phyloP scores from a whole-genome alignment of 2,113 vertebrate genomes.

The Lagopus muta region DNA sequence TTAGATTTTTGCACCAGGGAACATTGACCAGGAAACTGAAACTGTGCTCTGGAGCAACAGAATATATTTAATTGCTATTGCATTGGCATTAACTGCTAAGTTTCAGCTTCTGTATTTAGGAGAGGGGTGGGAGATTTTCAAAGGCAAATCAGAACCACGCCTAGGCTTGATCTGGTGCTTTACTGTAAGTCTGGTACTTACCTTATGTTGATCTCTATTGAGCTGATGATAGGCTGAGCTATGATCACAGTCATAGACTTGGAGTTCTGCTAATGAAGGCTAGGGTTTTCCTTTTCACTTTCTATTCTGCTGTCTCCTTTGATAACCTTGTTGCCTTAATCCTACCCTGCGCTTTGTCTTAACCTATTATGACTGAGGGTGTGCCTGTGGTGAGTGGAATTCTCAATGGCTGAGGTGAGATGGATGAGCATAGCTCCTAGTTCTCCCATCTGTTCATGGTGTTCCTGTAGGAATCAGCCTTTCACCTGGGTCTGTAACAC shows the following conservation, averaged over 20 bases:
- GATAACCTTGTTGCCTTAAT: not conserved
- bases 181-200: not conserved
- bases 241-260: rapidly evolving
- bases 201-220: not conserved
- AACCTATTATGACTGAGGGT: rapidly evolving
- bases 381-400: not conserved
- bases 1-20: not conserved
- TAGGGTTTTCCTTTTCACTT: not conserved
- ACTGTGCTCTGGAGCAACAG: not conserved
- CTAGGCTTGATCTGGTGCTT: not conserved
- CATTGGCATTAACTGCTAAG: not conserved
- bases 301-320: not conserved
- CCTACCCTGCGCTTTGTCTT: not conserved
- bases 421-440: rapidly evolving
- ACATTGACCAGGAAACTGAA: not conserved
- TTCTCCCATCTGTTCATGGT: not conserved
- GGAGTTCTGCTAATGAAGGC: not conserved
- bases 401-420: not conserved
- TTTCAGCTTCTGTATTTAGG: not conserved
- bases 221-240: not conserved
- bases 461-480: not conserved
- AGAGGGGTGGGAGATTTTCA: not conserved
- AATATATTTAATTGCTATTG: not conserved
- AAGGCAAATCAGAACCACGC: not conserved
- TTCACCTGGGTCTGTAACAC: not conserved